Base-by-base conservation (phyloP, 2,113 vertebrate genomes). In the Carlito syrichta region DNA sequence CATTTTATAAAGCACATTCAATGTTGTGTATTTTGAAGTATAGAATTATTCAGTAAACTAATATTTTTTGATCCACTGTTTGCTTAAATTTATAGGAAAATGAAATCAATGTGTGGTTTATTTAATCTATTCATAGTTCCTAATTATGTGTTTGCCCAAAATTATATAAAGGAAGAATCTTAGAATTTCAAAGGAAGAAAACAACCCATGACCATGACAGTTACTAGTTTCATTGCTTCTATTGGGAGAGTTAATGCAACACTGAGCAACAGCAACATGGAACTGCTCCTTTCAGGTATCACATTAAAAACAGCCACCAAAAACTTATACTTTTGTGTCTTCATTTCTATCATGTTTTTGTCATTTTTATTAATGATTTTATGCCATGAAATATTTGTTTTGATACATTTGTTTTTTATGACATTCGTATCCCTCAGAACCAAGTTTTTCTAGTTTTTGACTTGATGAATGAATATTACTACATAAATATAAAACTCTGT, bases 91-190 rank as follows among this genome's bases (percentile, higher is more conserved):
- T 89, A 66, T 0, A 63, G 23, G 60, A 22, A 8, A 38, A n/a
- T n/a, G 27, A 69, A 92, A 45, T 94, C 86, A 91, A 92, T 60
- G 14, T 68, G 4, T 45, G 11, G 13, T 56, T 74, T 85, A 9
- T 88, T 85, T 78, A 38, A 92, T 92, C 19, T 97, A 8, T 98
- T 11, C 95, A 63, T 97, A n/a, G 99, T 99, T 98, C 99, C 99
- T 93, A 99, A 99, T 98, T 99, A 99, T 87, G 99, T 99, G 35
- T 99, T 99, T 98, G 99, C 99, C 89, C 99, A 99, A 79, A 99
- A 99, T 99, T 99, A 99, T 90, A 99, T 99, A 98, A 99, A 99
- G 99, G 99, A 99, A 98, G 99, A 99, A 89, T 99, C 99, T 86
- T 99, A 99, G 97, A 99, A 99, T 98, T 99, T 99, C 98, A 99